phyloP scores from a whole-genome alignment of 2,888 invertebrate species.

The Entomobrya proxima region DNA sequence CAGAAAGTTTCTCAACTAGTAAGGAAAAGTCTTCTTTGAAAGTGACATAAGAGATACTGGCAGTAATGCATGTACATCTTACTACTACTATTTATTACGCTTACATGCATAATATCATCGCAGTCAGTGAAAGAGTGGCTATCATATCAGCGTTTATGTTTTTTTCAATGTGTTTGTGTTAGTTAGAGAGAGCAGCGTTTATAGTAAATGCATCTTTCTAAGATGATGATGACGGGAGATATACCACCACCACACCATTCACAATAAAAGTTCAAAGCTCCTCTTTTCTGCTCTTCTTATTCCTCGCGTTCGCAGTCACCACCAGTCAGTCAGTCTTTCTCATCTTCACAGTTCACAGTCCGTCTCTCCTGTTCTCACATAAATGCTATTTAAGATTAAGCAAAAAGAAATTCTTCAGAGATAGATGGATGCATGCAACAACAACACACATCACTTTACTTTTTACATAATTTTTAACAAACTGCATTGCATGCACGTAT shows the following conservation, averaged over 20 bases:
- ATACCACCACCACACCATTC: constrained; percentile 17
- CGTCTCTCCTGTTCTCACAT: neutral
- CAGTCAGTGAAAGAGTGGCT: constrained; percentile 35
- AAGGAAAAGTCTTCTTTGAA: constrained; percentile 45
- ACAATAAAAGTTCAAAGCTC: constrained; percentile 59
- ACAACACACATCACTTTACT: neutral
- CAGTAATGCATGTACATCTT: constrained; percentile 40
- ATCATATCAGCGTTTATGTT: constrained; percentile 40
- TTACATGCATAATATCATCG: neutral
- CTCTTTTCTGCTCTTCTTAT: constrained; percentile 38
- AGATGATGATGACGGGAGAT: constrained; percentile 37
- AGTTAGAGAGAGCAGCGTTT: neutral
- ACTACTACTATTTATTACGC: neutral
- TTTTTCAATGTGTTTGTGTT: neutral
- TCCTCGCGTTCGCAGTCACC: constrained; percentile 22
- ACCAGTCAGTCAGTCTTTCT: constrained; percentile 48
- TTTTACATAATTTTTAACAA: constrained; percentile 24
- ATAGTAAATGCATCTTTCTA: constrained; percentile 46
- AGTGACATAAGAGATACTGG: neutral
- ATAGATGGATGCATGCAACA: neutral
- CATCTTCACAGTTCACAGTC: constrained; percentile 38
- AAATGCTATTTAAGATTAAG: too few species aligned
- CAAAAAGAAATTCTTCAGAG: too few species aligned
- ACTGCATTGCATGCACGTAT: constrained; percentile 55
- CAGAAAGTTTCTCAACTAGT: constrained; percentile 28